Base-by-base conservation (phyloP, 2,113 vertebrate species). In the Suncus etruscus region DNA sequence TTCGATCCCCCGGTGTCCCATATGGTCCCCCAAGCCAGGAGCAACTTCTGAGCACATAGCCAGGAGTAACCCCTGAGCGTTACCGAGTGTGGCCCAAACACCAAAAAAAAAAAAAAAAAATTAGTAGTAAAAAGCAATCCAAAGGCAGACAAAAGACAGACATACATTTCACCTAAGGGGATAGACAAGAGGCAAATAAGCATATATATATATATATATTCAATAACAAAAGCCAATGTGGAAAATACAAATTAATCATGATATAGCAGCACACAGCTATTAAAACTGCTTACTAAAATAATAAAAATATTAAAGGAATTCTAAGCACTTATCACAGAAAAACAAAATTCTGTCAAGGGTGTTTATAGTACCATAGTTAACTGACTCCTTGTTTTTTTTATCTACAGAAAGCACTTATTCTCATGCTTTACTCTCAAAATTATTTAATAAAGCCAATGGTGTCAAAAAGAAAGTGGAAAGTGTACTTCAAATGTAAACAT, bases 361-460 rank as follows among this genome's bases (percentile, higher is more conserved):
- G 79, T 47, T 47, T 63, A 24, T 92, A 76, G 24, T 54, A n/a
- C n/a, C n/a, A n/a, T n/a, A 14, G 29, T 65, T 66, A 89, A 31
- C 45, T 82, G 45, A 48, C 15, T 68, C 18, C 77, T 66, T 25
- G 15, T 8, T 12, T 9, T 69, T 72, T 85, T 80, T 75, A 39
- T 29, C 15, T 68, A 65, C 51, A 68, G 58, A 87, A 87, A 80
- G 47, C 61, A 92, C 22, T 29, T 9, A 61, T 20, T 72, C 31
- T 77, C 58, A 84, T 18, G 51, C 8, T 9, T 76, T 73, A 25
- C 58, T 82, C 76, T 84, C 22, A 82, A 77, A 50, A 83, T 32
- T 86, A 81, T 83, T 95, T 87, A 88, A 84, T 3, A 85, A 92
- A 96, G 70, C 14, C 51, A 82, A 89, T 54, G n/a, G 11, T 89